phyloP scores from a whole-genome alignment of 2,888 invertebrate species.

The Harmothoe impar region DNA sequence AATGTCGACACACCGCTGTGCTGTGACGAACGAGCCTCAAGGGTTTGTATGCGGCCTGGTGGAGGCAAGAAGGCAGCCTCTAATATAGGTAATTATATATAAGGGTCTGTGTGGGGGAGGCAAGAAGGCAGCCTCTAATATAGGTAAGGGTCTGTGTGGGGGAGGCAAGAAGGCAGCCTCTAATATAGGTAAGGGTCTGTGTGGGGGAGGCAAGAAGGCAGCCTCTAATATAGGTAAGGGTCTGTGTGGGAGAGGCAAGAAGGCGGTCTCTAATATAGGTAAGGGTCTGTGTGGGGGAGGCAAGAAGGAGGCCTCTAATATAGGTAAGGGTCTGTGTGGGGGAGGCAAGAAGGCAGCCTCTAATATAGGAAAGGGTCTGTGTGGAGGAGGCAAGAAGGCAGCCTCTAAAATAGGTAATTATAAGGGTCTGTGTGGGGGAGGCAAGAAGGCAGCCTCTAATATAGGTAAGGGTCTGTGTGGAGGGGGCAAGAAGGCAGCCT shows the following conservation, averaged over 20 bases:
- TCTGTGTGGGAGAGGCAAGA: neutral
- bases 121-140: neutral
- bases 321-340: too few relatives aligned
- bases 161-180: neutral
- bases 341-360: too few relatives aligned
- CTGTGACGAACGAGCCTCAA: constrained; percentile 38
- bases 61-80: neutral
- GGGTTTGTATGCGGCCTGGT: constrained; percentile 28
- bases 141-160: neutral
- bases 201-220: neutral
- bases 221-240: neutral
- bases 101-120: too few relatives aligned
- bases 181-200: neutral
- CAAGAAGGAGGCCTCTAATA: too few relatives aligned
- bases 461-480: neutral
- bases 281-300: too few relatives aligned
- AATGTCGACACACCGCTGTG: neutral
- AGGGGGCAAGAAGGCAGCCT: neutral
- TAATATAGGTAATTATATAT: neutral
- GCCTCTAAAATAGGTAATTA: neutral
- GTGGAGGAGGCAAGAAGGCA: neutral
- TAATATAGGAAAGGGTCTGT: too few relatives aligned
- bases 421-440: neutral
- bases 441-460: neutral
- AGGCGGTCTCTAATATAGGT: neutral